Evolutionary conservation across 2,888 invertebrate species (phyloP), one percentile per base, ranked within the genome.

Genomic region (Nephrotoma guestfalica): DNA sequence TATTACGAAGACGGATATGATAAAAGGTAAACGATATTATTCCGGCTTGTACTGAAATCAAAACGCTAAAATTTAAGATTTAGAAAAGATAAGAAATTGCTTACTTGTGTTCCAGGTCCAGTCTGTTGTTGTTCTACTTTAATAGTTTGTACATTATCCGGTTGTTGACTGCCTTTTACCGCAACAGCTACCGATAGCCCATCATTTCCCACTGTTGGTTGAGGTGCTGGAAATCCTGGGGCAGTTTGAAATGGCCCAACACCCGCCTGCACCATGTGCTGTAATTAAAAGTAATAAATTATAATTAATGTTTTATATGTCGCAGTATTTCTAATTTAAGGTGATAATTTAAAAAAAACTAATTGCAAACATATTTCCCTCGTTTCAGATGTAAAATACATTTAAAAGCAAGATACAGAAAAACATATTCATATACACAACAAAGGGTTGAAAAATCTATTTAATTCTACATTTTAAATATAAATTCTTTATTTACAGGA

Each of bases 201-300:
- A 87, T 91, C 89, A 87, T 90, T 90, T 87, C 91, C 91, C 87
- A 90, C 90, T 86, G 90, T 88, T 40, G 87, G 86, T 87, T 91
- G 89, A 84, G 89, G 89, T 87, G 91, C 90, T 87, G 91, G 91
- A 89, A 90, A 91, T 89, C 91, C 91, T 87, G 91, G 91, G 88
- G 91, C 90, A 88, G 91, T 91, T 86, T 90, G 90, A 89, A 90
- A 91, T 87, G 91, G 91, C 89, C 90, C 90, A 88, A 91, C 91
- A 88, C 91, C 90, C 88, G 91, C 90, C 88, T 91, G 91, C 90
- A 91, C 91, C 90, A 91, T 91, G 89, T 91, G 91, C 91, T 91
- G 88, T 6, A 90, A 89, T 86, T 30, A 88, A 87, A 86, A 86
- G 11, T 85, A 87, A 41, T 87, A 71, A 86, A 86, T 87, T 18